phyloP scores from a whole-genome alignment of 2,888 invertebrate species.

The Lycocerus yunnanus region DNA sequence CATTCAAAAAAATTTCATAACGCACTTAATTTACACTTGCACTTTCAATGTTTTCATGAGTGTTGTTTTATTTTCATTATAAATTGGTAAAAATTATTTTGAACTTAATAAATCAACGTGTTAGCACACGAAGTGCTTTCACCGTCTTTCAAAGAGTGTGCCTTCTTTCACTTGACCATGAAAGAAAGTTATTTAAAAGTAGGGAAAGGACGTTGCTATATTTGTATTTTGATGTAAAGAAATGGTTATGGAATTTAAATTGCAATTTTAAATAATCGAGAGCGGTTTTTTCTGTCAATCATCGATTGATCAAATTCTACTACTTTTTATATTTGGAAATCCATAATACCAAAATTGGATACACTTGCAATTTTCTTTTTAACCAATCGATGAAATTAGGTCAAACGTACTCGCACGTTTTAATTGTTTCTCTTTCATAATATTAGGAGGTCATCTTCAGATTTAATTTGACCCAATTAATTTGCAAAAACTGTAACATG shows the following conservation, averaged over 20 bases:
- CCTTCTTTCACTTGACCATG: conserved; percentile 32
- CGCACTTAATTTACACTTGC: background rate
- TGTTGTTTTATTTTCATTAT: background rate
- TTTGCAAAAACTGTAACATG: background rate
- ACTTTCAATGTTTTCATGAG: background rate
- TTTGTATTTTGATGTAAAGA: conserved; percentile 13
- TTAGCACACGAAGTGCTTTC: conserved; percentile 29
- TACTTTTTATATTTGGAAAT: background rate
- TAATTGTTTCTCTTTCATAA: background rate
- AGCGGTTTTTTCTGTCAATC: background rate
- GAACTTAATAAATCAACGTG: background rate
- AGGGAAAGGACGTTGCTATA: conserved; percentile 27
- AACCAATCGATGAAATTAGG: background rate
- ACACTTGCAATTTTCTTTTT: background rate
- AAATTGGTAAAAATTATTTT: background rate
- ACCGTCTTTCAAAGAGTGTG: conserved; percentile 35
- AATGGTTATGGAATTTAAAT: conserved; percentile 18
- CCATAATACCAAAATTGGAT: background rate
- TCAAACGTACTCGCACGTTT: background rate
- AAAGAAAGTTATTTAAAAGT: conserved; percentile 29
- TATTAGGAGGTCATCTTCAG: background rate
- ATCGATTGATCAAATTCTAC: background rate
- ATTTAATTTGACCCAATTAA: background rate
- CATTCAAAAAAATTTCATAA: background rate
- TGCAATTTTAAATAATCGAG: background rate